phyloP scores from a whole-genome alignment of 2,113 vertebrate genomes.

The Rhizomys pruinosus region DNA sequence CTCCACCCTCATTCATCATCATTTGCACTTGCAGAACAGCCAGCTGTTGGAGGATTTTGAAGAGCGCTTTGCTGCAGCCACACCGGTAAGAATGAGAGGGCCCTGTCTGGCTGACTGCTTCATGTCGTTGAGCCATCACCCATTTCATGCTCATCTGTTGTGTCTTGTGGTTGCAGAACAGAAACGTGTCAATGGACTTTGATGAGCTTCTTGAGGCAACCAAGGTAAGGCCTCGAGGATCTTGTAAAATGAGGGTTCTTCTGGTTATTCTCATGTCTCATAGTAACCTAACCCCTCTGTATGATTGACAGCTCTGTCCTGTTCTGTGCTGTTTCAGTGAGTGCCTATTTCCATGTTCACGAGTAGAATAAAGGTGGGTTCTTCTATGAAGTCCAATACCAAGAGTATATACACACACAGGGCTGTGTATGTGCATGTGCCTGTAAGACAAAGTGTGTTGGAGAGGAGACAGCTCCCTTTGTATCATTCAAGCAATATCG shows the following conservation, averaged over 20 bases:
- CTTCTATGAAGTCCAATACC: rapidly evolving
- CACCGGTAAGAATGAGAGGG: slow-evolving; percentile 70
- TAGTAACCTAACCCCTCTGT: rapidly evolving
- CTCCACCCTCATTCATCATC: slow-evolving; percentile 74
- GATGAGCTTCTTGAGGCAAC: slow-evolving; percentile 88
- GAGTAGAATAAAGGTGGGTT: background rate
- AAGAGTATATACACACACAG: rapidly evolving
- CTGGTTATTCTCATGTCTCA: background rate
- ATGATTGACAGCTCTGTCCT: rapidly evolving
- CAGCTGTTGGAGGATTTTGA: slow-evolving; percentile 71
- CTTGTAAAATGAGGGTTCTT: background rate
- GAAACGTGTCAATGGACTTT: slow-evolving; percentile 91
- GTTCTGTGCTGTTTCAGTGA: background rate
- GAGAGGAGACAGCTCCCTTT: background rate
- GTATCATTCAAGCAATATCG: background rate
- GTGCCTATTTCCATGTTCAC: background rate
- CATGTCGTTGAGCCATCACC: slow-evolving; percentile 71
- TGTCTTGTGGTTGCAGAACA: slow-evolving; percentile 94
- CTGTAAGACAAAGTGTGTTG: rapidly evolving
- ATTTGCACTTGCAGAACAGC: slow-evolving; percentile 75
- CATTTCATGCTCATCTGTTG: slow-evolving; percentile 87
- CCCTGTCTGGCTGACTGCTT: slow-evolving; percentile 4
- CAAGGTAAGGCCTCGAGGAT: slow-evolving; percentile 91
- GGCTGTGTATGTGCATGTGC: too few relatives aligned
- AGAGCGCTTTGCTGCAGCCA: slow-evolving; percentile 73